Evolutionary conservation across 2,797 vertebrate genomes (phyloP), one percentile per base, ranked within the genome.

Genomic region (Echeneis naucrates): DNA sequence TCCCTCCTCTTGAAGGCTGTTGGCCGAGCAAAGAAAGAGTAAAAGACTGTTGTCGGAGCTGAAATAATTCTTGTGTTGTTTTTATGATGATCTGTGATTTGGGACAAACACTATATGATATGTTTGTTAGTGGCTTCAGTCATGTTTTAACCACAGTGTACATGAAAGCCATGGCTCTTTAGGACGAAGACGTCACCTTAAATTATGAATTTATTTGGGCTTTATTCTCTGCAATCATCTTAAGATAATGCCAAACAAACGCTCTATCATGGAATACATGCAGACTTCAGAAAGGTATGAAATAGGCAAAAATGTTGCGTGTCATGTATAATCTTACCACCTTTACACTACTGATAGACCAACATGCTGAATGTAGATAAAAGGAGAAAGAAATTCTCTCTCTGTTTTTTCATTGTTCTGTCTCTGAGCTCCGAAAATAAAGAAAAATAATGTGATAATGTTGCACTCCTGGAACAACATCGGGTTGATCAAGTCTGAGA

Each of bases 1-100:
- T 82, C 50, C 66, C 61, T 68, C 12, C 84, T 83, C 81, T 76
- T 72, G 80, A 80, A 88, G 82, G 80, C 80, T 83, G 74, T 86
- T 87, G 72, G 72, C 79, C 74, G 60, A 68, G 81, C 55, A 56
- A 86, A 81, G 86, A 82, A 82, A 79, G 72, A 84, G 77, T 77
- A 60, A 84, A 87, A 81, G 64, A 69, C 58, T 80, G 72, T 77
- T 84, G 55, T 67, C 62, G 11, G 76, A 54, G 45, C 64, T 72
- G 70, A 87, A 83, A 89, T 64, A 50, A 85, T 78, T 82, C 71
- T 48, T 75, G 68, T 68, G 55, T 84, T 84, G 75, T 75, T 82
- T 83, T 68, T 58, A 73, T 33, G 79, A 88, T 85, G 45, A 75
- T 55, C 54, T 80, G 79, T 75, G 58, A 74, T 58, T 85, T 76